These are phyloP conservation scores for Ifrita kowaldi DNA, from an alignment of 2,113 vertebrate genomes.

Conservation along the genomic window DNA sequence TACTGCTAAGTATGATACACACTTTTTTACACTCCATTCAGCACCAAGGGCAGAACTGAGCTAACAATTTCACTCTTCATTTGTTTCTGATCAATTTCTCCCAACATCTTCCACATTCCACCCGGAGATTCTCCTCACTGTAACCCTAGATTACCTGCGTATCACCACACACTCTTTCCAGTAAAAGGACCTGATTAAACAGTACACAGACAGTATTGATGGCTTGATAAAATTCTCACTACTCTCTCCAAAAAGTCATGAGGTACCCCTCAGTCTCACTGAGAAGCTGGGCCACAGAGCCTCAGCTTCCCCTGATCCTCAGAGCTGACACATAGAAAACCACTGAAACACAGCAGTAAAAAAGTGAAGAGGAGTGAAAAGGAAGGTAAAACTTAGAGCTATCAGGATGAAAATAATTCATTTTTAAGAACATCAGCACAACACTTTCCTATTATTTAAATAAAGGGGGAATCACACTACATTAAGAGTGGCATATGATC, in stretches of 20 bases:
- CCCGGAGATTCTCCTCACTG: accelerated
- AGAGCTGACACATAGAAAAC: neutral
- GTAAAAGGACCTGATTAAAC: neutral
- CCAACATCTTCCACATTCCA: neutral
- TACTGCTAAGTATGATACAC: neutral
- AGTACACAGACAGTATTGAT: neutral
- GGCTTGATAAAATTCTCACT: neutral
- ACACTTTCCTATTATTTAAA: neutral
- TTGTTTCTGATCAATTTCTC: conserved; percentile 18
- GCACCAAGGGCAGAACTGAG: neutral
- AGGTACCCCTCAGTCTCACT: neutral
- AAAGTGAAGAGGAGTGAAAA: neutral
- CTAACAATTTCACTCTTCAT: conserved; percentile 1
- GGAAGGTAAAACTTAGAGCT: neutral
- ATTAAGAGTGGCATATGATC: neutral
- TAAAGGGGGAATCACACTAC: neutral
- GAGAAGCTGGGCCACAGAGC: neutral
- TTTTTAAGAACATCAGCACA: neutral
- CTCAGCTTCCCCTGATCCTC: neutral
- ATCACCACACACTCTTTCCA: neutral
- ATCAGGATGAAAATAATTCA: neutral
- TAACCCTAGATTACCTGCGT: accelerated
- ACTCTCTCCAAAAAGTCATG: neutral
- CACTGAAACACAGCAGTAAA: neutral
- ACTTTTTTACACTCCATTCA: neutral